A percentile compares a stretch with the other conserved stretches of the same genome.
Conservation (phyloP, 2,888 invertebrate species). For the Acheta domesticus region DNA sequence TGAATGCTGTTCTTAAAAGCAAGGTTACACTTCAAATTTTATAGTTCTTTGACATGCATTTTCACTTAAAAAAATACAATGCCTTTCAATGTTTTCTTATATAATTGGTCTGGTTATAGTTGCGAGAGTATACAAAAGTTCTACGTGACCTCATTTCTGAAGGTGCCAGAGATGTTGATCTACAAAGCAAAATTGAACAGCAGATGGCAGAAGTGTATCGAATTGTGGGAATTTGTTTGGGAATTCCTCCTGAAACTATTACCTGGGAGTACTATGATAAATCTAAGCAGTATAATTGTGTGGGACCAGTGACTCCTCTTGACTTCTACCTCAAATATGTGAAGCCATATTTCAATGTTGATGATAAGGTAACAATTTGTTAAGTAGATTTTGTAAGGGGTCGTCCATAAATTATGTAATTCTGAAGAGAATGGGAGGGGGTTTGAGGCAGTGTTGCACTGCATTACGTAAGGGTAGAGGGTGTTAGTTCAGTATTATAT, state of each 20-base stretch:
- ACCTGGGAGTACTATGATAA: constrained; percentile 85
- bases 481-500: too few relatives aligned
- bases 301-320: constrained; percentile 72
- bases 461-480: too few relatives aligned
- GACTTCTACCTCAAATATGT: constrained; percentile 79
- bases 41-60: too few relatives aligned
- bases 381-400: too few relatives aligned
- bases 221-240: constrained; percentile 79
- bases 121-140: constrained; percentile 76
- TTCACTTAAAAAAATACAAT: background rate
- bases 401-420: too few relatives aligned
- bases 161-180: constrained; percentile 59
- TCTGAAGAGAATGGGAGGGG: too few relatives aligned
- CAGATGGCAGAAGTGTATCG: constrained; percentile 76
- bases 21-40: constrained; percentile 57
- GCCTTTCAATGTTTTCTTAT: background rate
- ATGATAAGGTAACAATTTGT: constrained; percentile 63
- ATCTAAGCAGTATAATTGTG: constrained; percentile 64
- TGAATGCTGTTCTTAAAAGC: constrained; percentile 76
- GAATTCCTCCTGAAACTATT: constrained; percentile 74
- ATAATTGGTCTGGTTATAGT: constrained; percentile 49
- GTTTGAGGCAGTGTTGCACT: too few relatives aligned
- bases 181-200: constrained; percentile 60
- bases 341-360: constrained; percentile 72
- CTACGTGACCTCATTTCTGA: constrained; percentile 62